Evolutionary conservation across 53 echinoderm and acorn worm species (phyloP).

Genomic region (Pentamera pediparva): DNA sequence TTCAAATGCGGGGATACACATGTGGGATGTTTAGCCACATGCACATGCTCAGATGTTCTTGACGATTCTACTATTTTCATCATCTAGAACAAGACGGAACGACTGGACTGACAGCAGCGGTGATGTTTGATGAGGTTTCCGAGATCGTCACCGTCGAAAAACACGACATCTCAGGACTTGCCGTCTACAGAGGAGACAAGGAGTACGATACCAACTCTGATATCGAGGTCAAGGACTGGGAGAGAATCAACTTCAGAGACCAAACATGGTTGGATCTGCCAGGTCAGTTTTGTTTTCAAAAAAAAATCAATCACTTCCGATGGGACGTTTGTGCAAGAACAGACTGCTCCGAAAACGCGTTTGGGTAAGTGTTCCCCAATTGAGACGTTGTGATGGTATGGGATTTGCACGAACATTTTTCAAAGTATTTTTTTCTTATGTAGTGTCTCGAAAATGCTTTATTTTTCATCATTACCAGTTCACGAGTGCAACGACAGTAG

Average conservation of each 20-base stretch:
- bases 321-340: too few relatives aligned
- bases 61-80: background rate
- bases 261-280: slow-evolving; percentile 10
- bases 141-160: slow-evolving; percentile 31
- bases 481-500: too few relatives aligned
- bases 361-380: too few relatives aligned
- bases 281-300: background rate
- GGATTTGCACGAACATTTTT: too few relatives aligned
- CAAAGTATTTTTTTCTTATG: too few relatives aligned
- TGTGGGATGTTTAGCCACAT: too few relatives aligned
- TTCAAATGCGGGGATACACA: too few relatives aligned
- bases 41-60: too few relatives aligned
- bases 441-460: too few relatives aligned
- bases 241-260: slow-evolving; percentile 20
- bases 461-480: too few relatives aligned
- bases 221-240: background rate
- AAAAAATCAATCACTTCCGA: background rate
- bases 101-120: slow-evolving; percentile 11
- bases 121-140: slow-evolving; percentile 3
- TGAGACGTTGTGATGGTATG: too few relatives aligned
- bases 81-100: background rate
- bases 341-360: too few relatives aligned
- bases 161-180: slow-evolving; percentile 24
- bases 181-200: slow-evolving; percentile 3
- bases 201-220: background rate